A percentile compares a stretch with the other conserved stretches of the same genome.
These are phyloP conservation scores for Noctua janthe DNA, from an alignment of 2,888 invertebrate species.

Conservation along the genomic window DNA sequence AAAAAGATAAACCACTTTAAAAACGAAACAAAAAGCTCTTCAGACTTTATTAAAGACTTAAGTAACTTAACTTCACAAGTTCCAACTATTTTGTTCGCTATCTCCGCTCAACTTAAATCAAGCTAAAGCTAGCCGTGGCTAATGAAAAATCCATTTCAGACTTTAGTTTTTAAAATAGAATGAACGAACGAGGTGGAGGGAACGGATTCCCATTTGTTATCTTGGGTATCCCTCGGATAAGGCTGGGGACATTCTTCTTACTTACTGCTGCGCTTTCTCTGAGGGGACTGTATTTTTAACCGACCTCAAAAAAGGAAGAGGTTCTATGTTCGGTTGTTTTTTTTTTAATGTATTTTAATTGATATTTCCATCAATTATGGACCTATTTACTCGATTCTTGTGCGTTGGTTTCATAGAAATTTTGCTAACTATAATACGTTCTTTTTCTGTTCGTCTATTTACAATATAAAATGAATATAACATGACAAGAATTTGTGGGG, in stretches of 20 bases:
- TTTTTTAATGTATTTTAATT: too few species aligned
- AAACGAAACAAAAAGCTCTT: not conserved
- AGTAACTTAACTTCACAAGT: slow-evolving; percentile 43
- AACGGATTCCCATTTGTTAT: slow-evolving; percentile 53
- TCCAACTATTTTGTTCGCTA: slow-evolving; percentile 39
- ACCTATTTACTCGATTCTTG: too few species aligned
- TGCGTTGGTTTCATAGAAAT: too few species aligned
- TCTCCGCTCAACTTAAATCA: slow-evolving; percentile 51
- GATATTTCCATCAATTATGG: too few species aligned
- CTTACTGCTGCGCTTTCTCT: slow-evolving; percentile 15
- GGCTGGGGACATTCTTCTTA: slow-evolving; percentile 22
- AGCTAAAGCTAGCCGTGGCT: slow-evolving; percentile 29
- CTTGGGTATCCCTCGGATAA: slow-evolving; percentile 49
- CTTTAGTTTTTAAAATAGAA: slow-evolving; percentile 52
- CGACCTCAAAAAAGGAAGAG: too few species aligned
- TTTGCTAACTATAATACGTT: too few species aligned
- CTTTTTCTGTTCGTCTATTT: too few species aligned
- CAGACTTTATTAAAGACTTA: slow-evolving; percentile 39
- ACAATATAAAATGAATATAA: too few species aligned
- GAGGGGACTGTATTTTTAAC: slow-evolving; percentile 19
- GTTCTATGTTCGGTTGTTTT: too few species aligned
- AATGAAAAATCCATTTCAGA: slow-evolving; percentile 61
- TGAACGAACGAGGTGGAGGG: slow-evolving; percentile 9
- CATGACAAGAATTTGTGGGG: too few species aligned
- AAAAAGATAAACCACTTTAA: not conserved